Evolutionary conservation across 2,888 invertebrate genomes (phyloP), one percentile per base, ranked within the genome.

Genomic region (Omphaloscelis lunosa): DNA sequence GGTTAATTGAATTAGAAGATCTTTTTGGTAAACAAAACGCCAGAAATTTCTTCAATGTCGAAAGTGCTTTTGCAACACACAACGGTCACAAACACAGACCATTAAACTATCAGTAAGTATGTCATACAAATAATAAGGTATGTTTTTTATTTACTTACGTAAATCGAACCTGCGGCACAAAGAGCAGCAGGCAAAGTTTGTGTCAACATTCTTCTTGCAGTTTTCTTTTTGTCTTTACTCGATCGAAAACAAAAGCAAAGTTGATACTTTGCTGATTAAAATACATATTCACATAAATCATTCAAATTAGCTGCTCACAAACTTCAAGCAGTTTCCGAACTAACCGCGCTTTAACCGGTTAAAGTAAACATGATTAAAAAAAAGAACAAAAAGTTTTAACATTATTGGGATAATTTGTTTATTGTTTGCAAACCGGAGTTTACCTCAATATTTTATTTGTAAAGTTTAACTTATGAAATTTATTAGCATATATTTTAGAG

Each of bases 201-300:
- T 41, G 5, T 4, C 27, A 29, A 61, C n/a, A 15, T 48, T 17
- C 3, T 27, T 39, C 20, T 9, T 9, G 6, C 2, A 45, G 3
- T 8, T 41, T 61, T 23, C 4, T 59, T 41, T 29, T 20, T 15
- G 3, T 23, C 0, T 27, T 39, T 8, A 39, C 15, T 48, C 0
- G 23, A 62, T 15, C 48, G 17, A 39, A 66, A 77, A 68, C 29
- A 74, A 76, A 72, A 75, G 2, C 11, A 23, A 34, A 29, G 58
- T 48, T n/a, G n/a, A n/a, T n/a, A n/a, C n/a, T n/a, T n/a, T n/a
- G n/a, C n/a, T n/a, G 15, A 69, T 70, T 56, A 39, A 68, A 72
- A 67, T 51, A 77, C 63, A 77, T 77, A 74, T 75, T 74, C 79
- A 77, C 75, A 87, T 87, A 87, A 85, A 86, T 87, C 82, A 84